These are phyloP conservation scores for Drosophila paracracens DNA, from an alignment of 2,888 invertebrate genomes.

Conservation along the genomic window DNA sequence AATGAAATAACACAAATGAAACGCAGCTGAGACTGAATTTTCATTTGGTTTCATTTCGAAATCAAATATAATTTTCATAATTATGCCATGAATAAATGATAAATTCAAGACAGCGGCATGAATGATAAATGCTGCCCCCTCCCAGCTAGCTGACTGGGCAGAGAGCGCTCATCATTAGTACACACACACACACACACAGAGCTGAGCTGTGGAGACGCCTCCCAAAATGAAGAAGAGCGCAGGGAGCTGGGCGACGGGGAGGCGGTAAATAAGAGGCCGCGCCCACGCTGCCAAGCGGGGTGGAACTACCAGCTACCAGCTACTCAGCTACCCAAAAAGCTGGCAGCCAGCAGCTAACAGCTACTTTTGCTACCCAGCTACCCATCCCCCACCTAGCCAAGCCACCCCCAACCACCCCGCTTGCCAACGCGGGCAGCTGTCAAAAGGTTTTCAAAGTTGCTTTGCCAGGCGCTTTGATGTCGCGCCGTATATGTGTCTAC, in stretches of 20 bases:
- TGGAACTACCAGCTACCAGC: slow-evolving; percentile 33
- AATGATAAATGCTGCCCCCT: slow-evolving; percentile 53
- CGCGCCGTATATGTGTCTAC: slow-evolving; percentile 54
- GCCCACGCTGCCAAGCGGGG: slow-evolving; percentile 59
- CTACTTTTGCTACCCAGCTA: not conserved
- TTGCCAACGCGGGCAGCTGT: slow-evolving; percentile 64
- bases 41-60: slow-evolving; percentile 30
- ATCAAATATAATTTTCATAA: slow-evolving; percentile 71
- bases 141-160: slow-evolving; percentile 17
- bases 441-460: slow-evolving; percentile 79
- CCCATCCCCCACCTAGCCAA: not conserved
- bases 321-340: slow-evolving; percentile 4
- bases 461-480: slow-evolving; percentile 71
- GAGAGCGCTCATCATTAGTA: slow-evolving; percentile 64
- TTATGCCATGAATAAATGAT: slow-evolving; percentile 66
- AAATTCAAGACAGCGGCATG: slow-evolving; percentile 42
- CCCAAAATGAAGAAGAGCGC: slow-evolving; percentile 31
- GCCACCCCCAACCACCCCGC: slow-evolving; percentile 5
- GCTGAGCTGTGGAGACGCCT: slow-evolving; percentile 39
- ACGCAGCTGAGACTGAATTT: slow-evolving; percentile 27
- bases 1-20: not conserved
- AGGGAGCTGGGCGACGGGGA: not conserved
- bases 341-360: slow-evolving; percentile 6
- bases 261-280: slow-evolving; percentile 53
- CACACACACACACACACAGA: slow-evolving; percentile 23